Evolutionary conservation across 2,113 vertebrate species (phyloP).

Genomic region (Amazona guildingii): DNA sequence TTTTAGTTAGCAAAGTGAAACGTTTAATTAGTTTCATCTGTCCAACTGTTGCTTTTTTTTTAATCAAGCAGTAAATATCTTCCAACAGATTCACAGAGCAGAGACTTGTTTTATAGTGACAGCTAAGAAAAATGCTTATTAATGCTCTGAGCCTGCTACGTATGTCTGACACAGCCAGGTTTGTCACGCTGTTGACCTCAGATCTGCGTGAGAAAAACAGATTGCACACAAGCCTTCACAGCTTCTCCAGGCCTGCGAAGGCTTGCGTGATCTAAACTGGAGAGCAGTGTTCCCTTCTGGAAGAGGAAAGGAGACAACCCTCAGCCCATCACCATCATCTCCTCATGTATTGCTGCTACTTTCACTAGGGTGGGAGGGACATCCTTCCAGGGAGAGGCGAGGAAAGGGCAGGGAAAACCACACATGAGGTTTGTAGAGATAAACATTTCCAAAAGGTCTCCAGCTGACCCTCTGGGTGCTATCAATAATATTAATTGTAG

Average conservation of each 20-base stretch:
- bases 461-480: neutral
- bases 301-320: neutral
- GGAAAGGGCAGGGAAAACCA: neutral
- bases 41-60: neutral
- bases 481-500: neutral
- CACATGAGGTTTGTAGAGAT: accelerated
- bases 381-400: neutral
- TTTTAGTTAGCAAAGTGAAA: slow-evolving; percentile 33
- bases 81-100: neutral
- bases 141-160: neutral
- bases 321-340: neutral
- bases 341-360: neutral
- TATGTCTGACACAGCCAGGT: neutral
- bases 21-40: slow-evolving; percentile 48
- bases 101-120: neutral
- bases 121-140: slow-evolving; percentile 16
- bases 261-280: accelerated
- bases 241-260: neutral
- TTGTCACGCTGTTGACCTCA: neutral
- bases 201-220: slow-evolving; percentile 2
- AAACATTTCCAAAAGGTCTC: neutral
- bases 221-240: neutral
- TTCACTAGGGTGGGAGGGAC: neutral
- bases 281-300: neutral
- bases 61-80: slow-evolving; percentile 23